Evolutionary conservation across 2,797 vertebrate species (phyloP).

Genomic region (Percopsis omiscomaycus): DNA sequence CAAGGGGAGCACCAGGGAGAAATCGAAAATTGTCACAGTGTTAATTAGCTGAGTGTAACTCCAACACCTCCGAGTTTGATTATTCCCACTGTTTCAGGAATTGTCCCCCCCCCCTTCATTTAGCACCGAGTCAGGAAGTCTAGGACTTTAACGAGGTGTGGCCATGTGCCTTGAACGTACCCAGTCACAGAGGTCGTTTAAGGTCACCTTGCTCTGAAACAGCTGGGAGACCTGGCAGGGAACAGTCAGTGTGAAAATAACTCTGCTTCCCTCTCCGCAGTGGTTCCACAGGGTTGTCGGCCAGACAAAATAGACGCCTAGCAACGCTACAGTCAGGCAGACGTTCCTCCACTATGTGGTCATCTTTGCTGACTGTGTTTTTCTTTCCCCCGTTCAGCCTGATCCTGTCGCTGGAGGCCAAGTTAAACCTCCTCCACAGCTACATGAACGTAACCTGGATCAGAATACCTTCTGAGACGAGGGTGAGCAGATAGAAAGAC

Average conservation of each 20-base stretch:
- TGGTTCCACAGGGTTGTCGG: not conserved
- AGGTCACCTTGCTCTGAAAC: conserved; percentile 1
- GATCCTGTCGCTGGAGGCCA: conserved; percentile 92
- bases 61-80: not conserved
- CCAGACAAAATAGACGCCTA: conserved; percentile 16
- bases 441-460: conserved; percentile 99
- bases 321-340: conserved; percentile 4
- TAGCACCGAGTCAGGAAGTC: not conserved
- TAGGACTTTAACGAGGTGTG: not conserved
- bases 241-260: conserved; percentile 13
- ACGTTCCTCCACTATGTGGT: not conserved
- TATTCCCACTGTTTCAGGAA: not conserved
- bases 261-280: not conserved
- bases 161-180: not conserved
- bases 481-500: conserved; percentile 75
- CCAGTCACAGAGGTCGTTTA: conserved; percentile 4
- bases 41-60: not conserved
- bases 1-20: not conserved
- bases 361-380: not conserved
- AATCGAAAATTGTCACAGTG: too few relatives aligned
- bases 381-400: conserved; percentile 68
- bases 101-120: not conserved
- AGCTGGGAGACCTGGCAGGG: conserved; percentile 8
- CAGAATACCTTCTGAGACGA: conserved; percentile 96
- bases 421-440: conserved; percentile 97